phyloP scores from a whole-genome alignment of 2,113 vertebrate genomes.

The Coregonus clupeaformis region DNA sequence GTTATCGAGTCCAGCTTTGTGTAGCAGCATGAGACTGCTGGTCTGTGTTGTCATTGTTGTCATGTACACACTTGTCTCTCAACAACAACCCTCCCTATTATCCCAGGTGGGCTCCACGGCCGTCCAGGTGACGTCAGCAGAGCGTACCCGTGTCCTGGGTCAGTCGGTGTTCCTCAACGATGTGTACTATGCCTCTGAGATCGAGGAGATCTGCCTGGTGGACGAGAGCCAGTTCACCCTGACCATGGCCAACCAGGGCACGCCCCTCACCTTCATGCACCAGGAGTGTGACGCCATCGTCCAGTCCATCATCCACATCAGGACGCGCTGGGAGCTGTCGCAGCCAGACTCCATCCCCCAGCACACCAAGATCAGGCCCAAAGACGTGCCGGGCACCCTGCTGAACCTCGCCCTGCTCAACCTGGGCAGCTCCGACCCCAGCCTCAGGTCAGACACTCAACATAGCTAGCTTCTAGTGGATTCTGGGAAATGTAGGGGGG shows the following conservation, averaged over 20 bases:
- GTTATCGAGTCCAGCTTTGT: too few relatives aligned
- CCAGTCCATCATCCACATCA: slow-evolving; percentile 96
- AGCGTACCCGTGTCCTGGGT: slow-evolving; percentile 92
- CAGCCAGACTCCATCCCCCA: slow-evolving; percentile 98
- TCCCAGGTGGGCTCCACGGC: slow-evolving; percentile 93
- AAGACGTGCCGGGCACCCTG: slow-evolving; percentile 96
- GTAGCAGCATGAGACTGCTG: too few relatives aligned
- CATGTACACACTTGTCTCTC: too few relatives aligned
- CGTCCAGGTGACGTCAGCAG: slow-evolving; percentile 95
- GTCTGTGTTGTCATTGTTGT: too few relatives aligned
- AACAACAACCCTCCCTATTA: too few relatives aligned
- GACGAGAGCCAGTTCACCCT: slow-evolving; percentile 98
- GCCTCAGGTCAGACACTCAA: slow-evolving; percentile 81
- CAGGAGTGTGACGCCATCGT: slow-evolving; percentile 98
- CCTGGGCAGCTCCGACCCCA: slow-evolving; percentile 96
- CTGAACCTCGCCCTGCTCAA: slow-evolving; percentile 98
- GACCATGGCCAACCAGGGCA: slow-evolving; percentile 98
- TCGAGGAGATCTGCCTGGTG: slow-evolving; percentile 97
- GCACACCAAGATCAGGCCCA: slow-evolving; percentile 97
- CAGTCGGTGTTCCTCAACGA: slow-evolving; percentile 96
- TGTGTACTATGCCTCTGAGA: slow-evolving; percentile 98
- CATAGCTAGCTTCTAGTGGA: not conserved
- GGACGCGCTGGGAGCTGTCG: slow-evolving; percentile 95
- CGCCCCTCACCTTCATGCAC: slow-evolving; percentile 97
- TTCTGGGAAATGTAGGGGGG: not conserved